phyloP scores from a whole-genome alignment of 2,113 vertebrate species.

The Prionailurus bengalensis region DNA sequence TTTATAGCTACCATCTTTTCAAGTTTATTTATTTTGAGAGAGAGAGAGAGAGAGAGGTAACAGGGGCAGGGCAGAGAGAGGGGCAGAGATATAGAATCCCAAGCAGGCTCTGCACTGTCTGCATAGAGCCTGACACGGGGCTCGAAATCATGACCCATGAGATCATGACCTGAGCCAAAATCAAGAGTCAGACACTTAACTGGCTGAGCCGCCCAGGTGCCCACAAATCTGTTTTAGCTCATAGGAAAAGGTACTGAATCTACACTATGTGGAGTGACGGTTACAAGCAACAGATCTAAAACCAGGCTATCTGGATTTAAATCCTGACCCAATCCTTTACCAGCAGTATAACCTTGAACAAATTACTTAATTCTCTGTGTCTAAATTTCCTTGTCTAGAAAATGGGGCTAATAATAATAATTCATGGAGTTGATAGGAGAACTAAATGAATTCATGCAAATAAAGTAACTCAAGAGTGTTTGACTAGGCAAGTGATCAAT shows the following conservation, averaged over 20 bases:
- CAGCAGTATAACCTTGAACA: neutral
- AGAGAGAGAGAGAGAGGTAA: no score
- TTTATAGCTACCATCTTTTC: no score
- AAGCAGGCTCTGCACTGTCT: no score
- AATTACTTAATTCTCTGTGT: neutral
- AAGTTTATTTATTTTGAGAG: no score
- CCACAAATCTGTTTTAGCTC: neutral
- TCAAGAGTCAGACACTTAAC: no score
- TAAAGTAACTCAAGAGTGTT: neutral
- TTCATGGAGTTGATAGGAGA: neutral
- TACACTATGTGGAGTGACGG: neutral
- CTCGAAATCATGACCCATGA: no score
- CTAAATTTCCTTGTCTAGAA: slow-evolving; percentile 24
- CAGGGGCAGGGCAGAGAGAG: no score
- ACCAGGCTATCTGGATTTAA: neutral
- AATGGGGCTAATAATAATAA: neutral
- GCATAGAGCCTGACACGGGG: no score
- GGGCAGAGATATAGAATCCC: no score
- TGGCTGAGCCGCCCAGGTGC: no score
- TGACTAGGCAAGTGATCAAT: neutral
- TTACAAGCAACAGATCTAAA: slow-evolving; percentile 1
- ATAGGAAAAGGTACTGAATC: neutral
- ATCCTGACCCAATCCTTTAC: neutral
- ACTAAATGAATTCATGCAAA: slow-evolving; percentile 16
- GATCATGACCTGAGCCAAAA: no score